Evolutionary conservation across 1,140 invertebrate genomes (phyloP).

Genomic region (Papilio xuthus): DNA sequence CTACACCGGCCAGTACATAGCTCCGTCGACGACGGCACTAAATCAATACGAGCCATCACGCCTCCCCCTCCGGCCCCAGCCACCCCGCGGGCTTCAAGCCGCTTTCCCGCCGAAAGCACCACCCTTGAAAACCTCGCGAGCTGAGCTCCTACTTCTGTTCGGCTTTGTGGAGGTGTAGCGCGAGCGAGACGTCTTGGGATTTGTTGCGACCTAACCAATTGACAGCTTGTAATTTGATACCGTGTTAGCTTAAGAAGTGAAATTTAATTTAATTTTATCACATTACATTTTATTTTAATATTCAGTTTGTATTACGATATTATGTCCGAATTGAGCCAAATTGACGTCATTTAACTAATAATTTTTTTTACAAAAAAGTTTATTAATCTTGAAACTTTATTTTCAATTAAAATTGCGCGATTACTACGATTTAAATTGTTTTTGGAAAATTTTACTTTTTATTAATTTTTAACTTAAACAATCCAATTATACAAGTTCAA

Average conservation of each 20-base stretch:
- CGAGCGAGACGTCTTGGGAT: constrained; percentile 75
- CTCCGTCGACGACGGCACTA: constrained; percentile 81
- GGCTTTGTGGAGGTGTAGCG: constrained; percentile 79
- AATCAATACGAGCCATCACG: constrained; percentile 82
- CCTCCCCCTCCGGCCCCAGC: constrained; percentile 56
- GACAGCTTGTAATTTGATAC: constrained; percentile 73
- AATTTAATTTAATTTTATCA: constrained; percentile 22
- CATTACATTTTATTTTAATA: background rate
- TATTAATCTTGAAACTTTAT: background rate
- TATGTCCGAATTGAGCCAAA: background rate
- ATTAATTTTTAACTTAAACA: background rate
- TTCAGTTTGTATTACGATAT: background rate
- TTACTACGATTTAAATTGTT: background rate
- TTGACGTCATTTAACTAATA: background rate
- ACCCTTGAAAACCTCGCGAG: constrained; percentile 80
- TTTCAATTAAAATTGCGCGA: background rate
- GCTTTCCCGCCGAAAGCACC: constrained; percentile 80
- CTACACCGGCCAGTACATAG: constrained; percentile 77
- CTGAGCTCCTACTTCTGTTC: constrained; percentile 82
- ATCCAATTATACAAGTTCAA: background rate
- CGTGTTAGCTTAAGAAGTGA: constrained; percentile 43
- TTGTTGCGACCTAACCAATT: constrained; percentile 70
- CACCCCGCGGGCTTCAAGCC: constrained; percentile 61
- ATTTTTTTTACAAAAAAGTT: background rate
- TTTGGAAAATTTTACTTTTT: background rate